Conservation (phyloP, 2,113 vertebrate genomes). For the Tetrao urogallus region DNA sequence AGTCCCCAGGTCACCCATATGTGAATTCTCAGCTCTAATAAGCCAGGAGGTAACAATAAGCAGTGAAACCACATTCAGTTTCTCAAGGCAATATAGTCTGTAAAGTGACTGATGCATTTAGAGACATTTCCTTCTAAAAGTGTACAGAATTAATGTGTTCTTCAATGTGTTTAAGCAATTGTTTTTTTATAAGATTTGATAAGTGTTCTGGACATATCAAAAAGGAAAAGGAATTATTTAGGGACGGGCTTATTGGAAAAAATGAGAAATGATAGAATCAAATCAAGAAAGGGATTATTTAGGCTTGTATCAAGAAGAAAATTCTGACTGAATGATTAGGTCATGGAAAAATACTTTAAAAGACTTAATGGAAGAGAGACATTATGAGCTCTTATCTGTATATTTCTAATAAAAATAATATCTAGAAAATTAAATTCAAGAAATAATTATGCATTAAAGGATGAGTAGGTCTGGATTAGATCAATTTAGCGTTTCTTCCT, state of each 20-base stretch:
- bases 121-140: neutral
- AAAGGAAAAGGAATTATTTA: neutral
- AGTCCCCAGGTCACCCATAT: slow-evolving; percentile 5
- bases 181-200: neutral
- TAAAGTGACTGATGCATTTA: neutral
- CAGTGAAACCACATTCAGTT: neutral
- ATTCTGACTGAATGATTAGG: neutral
- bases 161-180: neutral
- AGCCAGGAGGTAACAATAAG: neutral
- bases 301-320: neutral
- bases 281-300: neutral
- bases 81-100: neutral
- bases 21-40: slow-evolving; percentile 4
- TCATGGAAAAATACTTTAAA: slow-evolving; percentile 1
- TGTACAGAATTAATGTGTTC: neutral
- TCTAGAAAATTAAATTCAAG: neutral
- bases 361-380: neutral
- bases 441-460: neutral
- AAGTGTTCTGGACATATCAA: neutral
- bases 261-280: neutral
- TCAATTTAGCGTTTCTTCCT: neutral
- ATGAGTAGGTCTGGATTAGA: neutral
- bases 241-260: neutral
- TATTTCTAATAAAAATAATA: slow-evolving; percentile 18
- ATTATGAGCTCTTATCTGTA: neutral